These are phyloP conservation scores for Hyalella azteca DNA, from an alignment of 2,888 invertebrate genomes.

Conservation along the genomic window DNA sequence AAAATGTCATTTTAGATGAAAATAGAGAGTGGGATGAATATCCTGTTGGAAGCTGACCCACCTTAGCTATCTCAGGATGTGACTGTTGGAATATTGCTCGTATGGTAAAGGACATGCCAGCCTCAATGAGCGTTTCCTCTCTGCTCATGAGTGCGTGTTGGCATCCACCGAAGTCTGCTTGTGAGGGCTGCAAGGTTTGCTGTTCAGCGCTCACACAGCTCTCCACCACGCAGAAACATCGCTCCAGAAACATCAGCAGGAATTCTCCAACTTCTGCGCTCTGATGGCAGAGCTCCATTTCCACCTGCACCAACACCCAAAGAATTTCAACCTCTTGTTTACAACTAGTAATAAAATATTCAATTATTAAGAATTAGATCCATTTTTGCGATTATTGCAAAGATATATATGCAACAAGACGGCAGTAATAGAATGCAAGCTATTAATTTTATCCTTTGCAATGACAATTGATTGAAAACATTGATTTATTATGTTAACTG, in stretches of 20 bases:
- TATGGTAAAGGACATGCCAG: constrained; percentile 71
- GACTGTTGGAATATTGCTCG: constrained; percentile 68
- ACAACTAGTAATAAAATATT: no score
- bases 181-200: constrained; percentile 17
- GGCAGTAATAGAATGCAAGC: no score
- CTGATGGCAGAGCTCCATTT: constrained; percentile 74
- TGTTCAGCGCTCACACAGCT: constrained; percentile 42
- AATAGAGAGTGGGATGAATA: no score
- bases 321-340: no score
- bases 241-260: constrained; percentile 81
- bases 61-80: constrained; percentile 69
- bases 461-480: no score
- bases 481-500: no score
- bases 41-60: neutral
- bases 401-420: no score
- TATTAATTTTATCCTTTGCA: no score
- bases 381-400: no score
- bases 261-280: constrained; percentile 90
- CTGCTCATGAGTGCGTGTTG: constrained; percentile 69
- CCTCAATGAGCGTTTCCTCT: constrained; percentile 75
- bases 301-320: constrained; percentile 70
- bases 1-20: no score
- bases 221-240: constrained; percentile 70
- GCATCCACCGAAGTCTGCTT: constrained; percentile 53
- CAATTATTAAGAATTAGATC: no score